phyloP scores from a whole-genome alignment of 2,113 vertebrate species.

The Charina bottae region DNA sequence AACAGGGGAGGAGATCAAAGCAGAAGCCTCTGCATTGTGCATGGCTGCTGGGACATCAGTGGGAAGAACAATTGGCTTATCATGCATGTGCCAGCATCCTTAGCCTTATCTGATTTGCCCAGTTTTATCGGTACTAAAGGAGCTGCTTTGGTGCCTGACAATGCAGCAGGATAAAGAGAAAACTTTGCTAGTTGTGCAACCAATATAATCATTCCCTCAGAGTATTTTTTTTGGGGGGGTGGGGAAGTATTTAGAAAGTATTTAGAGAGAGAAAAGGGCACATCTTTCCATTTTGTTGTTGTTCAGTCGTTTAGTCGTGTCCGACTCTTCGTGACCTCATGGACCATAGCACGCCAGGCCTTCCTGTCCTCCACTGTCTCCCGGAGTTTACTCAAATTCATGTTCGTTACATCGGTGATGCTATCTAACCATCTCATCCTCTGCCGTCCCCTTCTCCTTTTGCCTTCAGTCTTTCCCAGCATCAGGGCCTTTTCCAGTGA shows the following conservation, averaged over 20 bases:
- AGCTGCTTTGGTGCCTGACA: slow-evolving; percentile 60
- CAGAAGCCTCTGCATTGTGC: neutral
- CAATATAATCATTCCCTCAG: neutral
- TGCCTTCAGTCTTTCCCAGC: no score
- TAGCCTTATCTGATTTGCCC: slow-evolving; percentile 52
- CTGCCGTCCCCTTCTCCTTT: no score
- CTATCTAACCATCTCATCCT: no score
- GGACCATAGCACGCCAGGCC: no score
- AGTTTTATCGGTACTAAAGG: slow-evolving; percentile 63
- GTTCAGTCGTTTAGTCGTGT: no score
- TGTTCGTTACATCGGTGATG: no score
- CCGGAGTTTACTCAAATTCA: no score
- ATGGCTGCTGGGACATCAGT: fast-evolving
- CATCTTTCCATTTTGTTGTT: neutral
- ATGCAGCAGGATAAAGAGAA: slow-evolving; percentile 58
- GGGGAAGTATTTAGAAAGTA: no score
- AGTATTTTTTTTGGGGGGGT: neutral
- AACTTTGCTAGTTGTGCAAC: neutral
- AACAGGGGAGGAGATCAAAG: slow-evolving; percentile 59
- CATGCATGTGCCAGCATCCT: slow-evolving; percentile 47
- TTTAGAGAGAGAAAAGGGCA: no score
- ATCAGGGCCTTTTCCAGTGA: no score
- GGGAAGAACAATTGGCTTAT: slow-evolving; percentile 51
- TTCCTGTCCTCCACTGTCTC: no score
- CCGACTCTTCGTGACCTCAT: no score